Evolutionary conservation across 2,888 invertebrate species (phyloP), one percentile per base, ranked within the genome.

Genomic region (Tetrapedia diversipes): DNA sequence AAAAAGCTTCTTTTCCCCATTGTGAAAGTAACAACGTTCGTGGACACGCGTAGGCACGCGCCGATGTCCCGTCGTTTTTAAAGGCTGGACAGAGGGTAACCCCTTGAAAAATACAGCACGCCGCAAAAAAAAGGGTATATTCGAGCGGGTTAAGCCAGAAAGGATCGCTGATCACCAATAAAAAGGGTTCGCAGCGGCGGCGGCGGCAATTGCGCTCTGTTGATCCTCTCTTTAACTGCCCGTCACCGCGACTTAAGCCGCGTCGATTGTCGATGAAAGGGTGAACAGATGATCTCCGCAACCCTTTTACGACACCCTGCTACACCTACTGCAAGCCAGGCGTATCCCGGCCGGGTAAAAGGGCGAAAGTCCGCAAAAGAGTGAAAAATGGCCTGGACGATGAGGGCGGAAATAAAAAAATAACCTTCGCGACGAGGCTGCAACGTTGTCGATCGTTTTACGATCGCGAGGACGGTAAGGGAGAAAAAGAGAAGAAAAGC

Each of bases 131-230:
- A 90, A 88, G 86, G 84, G 82, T 77, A 24, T 78, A 79, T 85
- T 71, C 77, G 88, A 89, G 87, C 83, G 89, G 89, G 91, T 90
- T 91, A 86, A 51, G 87, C 81, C 71, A 85, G 84, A 88, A 87
- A 87, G 86, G 86, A 85, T 77, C 84, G 79, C 80, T 91, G 87
- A 91, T 91, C 89, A 90, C 90, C 89, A 89, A 90, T 91, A 90
- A 91, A n/a, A 91, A 87, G 89, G 89, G 86, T 89, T 88, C 85
- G 80, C 75, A 79, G 73, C 66, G 71, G 60, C 70, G 65, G 73
- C 66, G 71, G 60, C 70, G 65, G 66, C 74, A 68, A 79, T 86
- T 84, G 82, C 76, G 80, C 79, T 74, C 81, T 82, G 80, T 77
- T 88, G 89, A 90, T 27, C 88, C 89, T n/a, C 88, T 90, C 90